Evolutionary conservation across 37 sponge, comb jelly and placozoan genomes (phyloP), one percentile per base, ranked within the genome.

Genomic region (Hexactinellida sp.): DNA sequence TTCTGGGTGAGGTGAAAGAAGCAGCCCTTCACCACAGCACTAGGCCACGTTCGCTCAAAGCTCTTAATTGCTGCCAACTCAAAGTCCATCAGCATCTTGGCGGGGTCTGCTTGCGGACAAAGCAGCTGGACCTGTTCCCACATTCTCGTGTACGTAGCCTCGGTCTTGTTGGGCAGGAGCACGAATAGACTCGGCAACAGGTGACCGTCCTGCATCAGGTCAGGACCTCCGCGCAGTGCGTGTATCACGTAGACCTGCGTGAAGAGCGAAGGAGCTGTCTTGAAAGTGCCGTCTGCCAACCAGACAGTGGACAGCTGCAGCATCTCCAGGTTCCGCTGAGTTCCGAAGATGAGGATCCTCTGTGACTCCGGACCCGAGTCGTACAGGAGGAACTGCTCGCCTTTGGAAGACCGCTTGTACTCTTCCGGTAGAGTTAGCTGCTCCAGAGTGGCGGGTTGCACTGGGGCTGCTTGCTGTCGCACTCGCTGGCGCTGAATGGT

Each of bases 1-100:
- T 63, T 63, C 76, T 63, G 76, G 5, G 76, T 63, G 21, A 63
- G 76, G 30, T 63, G 76, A 23, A 63, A 63, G 76, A 63, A 63
- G 76, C 76, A 63, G 21, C 76, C 3, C 30, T 63, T 63, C 30
- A 63, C 76, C 34, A 63, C 30, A 21, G 76, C 3, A 28, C 34
- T n/a, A 25, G 76, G 76, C 76, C 76, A 63, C 5, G 34, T 28
- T 3, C 13, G 76, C 76, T 63, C 76, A 63, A 63, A 63, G 30
- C 76, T 63, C 1, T 23, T 63, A 47, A 63, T 63, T 1, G 76
- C 76, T 7, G 32, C 76, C 30, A 21, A 21, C 76, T 63, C 76
- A 63, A 63, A 63, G 76, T 63, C 76, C 76, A 63, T 23, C 5
- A 63, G 76, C 76, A 63, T 63, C 76, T 63, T 3, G 3, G 25